Evolutionary conservation across 2,113 vertebrate species (phyloP), one percentile per base, ranked within the genome.

Genomic region (Corythaixoides concolor): DNA sequence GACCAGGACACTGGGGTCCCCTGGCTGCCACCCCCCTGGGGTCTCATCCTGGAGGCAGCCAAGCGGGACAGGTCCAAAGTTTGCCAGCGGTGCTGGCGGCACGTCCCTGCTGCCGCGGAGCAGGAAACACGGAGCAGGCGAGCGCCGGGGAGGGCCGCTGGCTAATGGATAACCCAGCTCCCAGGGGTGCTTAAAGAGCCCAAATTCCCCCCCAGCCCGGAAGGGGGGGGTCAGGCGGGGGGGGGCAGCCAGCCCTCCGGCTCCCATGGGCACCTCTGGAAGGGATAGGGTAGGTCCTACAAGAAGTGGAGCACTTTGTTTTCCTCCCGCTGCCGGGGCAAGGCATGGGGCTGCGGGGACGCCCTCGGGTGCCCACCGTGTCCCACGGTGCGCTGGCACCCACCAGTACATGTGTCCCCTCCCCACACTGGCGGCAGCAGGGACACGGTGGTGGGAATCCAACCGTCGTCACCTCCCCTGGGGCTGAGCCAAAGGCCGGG

Each of bases 141-240:
- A 74, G 30, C 8, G 4, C 33, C 7, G 32, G 67, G 49, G 11
- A 53, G 80, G n/a, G n/a, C n/a, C n/a, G 6, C 50, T 70, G 88
- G 94, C 83, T 96, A 92, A 96, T 96, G 94, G 81, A 88, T 79
- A 96, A 95, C 60, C 78, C 33, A 10, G 32, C 91, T 91, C 33
- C 43, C 2, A 23, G 85, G 37, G 83, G 78, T 72, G 64, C 53
- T 53, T 26, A 6, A 3, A 49, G 53, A 67, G n/a, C 85, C 72
- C 67, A 2, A 33, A 56, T 12, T 18, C 24, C 64, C 50, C 11
- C 11, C 11, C 7, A 20, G 13, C 7, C 7, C 2, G 1, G 16
- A 35, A n/a, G n/a, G 33, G 0, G 2, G 23, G n/a, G 39, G 24
- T 19, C 24, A 0, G 23, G 19, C 9, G 10, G 7, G 45, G 8